Conservation (phyloP, 1,140 invertebrate genomes). For the Sesamia nonagrioides region DNA sequence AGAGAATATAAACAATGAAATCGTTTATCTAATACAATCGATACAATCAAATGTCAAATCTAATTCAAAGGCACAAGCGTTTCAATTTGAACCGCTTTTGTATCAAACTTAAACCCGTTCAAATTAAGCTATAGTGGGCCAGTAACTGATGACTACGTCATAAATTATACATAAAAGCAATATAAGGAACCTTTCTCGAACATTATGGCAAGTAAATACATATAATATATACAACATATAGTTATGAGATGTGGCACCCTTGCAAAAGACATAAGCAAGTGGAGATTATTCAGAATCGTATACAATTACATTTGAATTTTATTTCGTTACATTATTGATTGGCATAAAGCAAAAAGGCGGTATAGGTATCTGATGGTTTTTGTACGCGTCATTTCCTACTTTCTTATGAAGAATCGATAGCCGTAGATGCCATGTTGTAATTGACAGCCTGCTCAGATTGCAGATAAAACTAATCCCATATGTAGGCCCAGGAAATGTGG, state of each 20-base stretch:
- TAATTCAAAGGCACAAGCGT: neutral
- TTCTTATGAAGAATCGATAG: too few relatives aligned
- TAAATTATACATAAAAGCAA: conserved; percentile 32
- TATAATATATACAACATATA: neutral
- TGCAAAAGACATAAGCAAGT: neutral
- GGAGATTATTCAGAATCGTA: neutral
- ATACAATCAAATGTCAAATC: neutral
- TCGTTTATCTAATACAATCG: too few relatives aligned
- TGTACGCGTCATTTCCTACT: too few relatives aligned
- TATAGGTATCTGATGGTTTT: too few relatives aligned
- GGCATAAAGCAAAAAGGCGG: too few relatives aligned
- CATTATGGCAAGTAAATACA: neutral
- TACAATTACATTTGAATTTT: neutral
- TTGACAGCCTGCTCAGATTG: too few relatives aligned
- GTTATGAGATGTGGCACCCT: neutral
- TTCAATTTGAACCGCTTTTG: neutral
- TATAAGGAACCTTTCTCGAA: conserved; percentile 18
- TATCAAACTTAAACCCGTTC: neutral
- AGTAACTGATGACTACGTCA: conserved; percentile 2
- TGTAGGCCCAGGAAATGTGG: too few relatives aligned
- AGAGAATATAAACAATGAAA: too few relatives aligned
- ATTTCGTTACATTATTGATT: too few relatives aligned
- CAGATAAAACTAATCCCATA: too few relatives aligned
- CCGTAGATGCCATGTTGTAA: too few relatives aligned
- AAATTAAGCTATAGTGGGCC: conserved; percentile 1